Base-by-base conservation (phyloP, 2,797 vertebrate genomes). In the Odontamblyopus rebecca region DNA sequence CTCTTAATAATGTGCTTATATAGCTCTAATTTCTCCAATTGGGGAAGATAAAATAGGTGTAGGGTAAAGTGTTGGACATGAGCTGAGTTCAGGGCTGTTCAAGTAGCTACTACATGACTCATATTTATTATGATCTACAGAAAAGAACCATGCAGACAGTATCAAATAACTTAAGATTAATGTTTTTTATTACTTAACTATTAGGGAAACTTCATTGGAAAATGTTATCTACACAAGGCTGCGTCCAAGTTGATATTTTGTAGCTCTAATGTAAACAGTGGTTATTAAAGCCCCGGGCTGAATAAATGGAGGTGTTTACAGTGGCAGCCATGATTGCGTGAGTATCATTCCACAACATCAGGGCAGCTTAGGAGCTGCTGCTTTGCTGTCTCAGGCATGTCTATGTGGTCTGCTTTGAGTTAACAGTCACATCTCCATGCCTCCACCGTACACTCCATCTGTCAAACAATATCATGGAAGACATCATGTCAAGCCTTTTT, bases 401-500 rank as follows among this genome's bases (percentile, higher is more conserved):
- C 67, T 48, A 30, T 74, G 72, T 69, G 68, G 72, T 75, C 70
- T 81, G 48, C 71, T 38, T 67, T 48, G 57, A 77, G 66, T 68
- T 74, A 70, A 69, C 4, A 48, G 48, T 73, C 61, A 68, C 61
- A 71, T 80, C 50, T 79, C 70, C 80, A 60, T 74, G 82, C 57
- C 56, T 38, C 32, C 8, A 32, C 65, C 51, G 29, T 57, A 70
- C 66, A 79, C 53, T 76, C 70, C 74, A 64, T 73, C 67, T 76
- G 80, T 84, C 74, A 78, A 70, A 74, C 67, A 56, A 78, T 5
- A 23, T 79, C 70, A 62, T 80, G 68, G 76, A 53, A 73, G 70
- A 78, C 72, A 73, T 79, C 57, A 69, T 76, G 67, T 79, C 80
- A 74, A 61, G 83, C 83, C 73, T 80, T 85, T 88, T 77, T 77